Conservation (phyloP, 2,888 invertebrate species). For the Boloria euphrosyne region DNA sequence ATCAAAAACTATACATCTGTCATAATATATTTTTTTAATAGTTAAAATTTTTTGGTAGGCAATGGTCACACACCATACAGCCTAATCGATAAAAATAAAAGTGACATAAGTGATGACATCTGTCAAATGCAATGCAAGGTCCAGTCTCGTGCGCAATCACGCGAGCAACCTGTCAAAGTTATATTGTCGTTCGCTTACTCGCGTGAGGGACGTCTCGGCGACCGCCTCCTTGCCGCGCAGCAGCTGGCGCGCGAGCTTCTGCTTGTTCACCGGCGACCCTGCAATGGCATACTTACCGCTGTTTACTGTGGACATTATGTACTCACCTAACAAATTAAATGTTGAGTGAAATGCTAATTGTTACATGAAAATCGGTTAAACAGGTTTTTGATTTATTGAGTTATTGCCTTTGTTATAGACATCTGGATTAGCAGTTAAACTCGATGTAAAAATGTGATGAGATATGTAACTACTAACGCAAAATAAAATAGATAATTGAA, state of each 20-base stretch:
- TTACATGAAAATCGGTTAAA: no score
- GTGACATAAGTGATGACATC: conserved; percentile 1
- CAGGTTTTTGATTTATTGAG: no score
- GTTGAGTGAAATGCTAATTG: background rate
- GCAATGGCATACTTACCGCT: conserved; percentile 53
- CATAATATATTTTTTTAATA: background rate
- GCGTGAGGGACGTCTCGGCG: conserved; percentile 90
- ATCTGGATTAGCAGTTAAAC: no score
- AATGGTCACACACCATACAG: background rate
- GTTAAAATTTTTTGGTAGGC: background rate
- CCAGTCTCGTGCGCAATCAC: conserved; percentile 53
- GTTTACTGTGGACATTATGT: conserved; percentile 16
- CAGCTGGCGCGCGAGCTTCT: conserved; percentile 90
- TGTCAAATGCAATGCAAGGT: conserved; percentile 19
- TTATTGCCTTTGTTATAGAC: no score
- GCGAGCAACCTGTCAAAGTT: conserved; percentile 64
- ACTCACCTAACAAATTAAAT: background rate
- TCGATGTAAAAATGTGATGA: background rate
- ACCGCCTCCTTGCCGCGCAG: conserved; percentile 85
- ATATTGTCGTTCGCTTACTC: conserved; percentile 85
- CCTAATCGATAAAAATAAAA: background rate
- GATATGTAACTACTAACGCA: background rate
- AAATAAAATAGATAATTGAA: background rate
- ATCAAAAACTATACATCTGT: conserved; percentile 8
- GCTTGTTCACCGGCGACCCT: conserved; percentile 92